Base-by-base conservation (phyloP, 2,797 vertebrate genomes). In the Lutjanus campechanus region DNA sequence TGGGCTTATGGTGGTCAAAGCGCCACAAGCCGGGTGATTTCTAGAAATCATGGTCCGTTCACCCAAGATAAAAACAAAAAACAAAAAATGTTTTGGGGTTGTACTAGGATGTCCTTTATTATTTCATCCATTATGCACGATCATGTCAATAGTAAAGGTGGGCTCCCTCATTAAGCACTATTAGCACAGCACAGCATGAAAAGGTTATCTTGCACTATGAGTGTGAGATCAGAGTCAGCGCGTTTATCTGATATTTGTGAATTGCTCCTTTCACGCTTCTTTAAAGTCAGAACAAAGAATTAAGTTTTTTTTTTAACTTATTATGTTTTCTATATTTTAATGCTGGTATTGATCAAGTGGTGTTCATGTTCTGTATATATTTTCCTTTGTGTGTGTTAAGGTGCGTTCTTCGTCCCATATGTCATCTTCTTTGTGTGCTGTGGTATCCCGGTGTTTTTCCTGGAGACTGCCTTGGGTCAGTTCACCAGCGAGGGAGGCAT, bases 401-500 rank as follows among this genome's bases (percentile, higher is more conserved):
- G 98, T 93, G 98, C 98, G 5, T 99, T 99, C 93, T 97, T 99
- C 83, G 97, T 99, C 76, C 98, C 98, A 0, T 99, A 99, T 7
- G 97, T 99, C 92, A 96, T 99, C 71, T 99, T 99, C 94, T 99
- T 99, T 41, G 90, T 99, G 70, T 99, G 97, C 94, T 99, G 98
- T 81, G 98, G 98, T 40, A 99, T 99, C 88, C 98, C 98, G 0
- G 97, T 99, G 0, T 99, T 99, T 94, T 99, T 99, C 94, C 87
- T 99, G 95, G 98, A 99, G 93, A 99, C 98, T 0, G 98, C 98
- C 36, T 86, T 99, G 93, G 98, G 98, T 50, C 98, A 99, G 86
- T 99, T 98, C 86, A 99, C 98, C 3, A 99, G 97, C 20, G 98
- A 99, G 93, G 98, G 98, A 88, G 98, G 98, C 63, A 99, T 99